These are phyloP conservation scores for Antedon mediterranea DNA, from an alignment of 53 echinoderm and acorn worm genomes.

Conservation along the genomic window DNA sequence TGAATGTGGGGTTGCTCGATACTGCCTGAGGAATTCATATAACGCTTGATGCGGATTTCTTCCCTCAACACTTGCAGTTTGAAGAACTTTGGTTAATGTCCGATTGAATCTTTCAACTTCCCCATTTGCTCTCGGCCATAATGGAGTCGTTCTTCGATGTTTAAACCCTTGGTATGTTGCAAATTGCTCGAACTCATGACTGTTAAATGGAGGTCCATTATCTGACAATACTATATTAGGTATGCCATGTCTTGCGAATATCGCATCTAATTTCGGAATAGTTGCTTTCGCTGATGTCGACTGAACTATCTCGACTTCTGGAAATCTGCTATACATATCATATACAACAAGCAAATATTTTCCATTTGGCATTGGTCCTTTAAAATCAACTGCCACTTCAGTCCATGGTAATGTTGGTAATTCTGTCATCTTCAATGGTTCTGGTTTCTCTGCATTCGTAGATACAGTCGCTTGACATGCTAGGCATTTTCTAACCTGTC, in stretches of 20 bases:
- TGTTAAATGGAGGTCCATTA: neutral
- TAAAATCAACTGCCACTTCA: conserved; percentile 4
- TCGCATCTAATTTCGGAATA: neutral
- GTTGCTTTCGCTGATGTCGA: neutral
- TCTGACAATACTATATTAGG: neutral
- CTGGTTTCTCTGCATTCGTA: no score
- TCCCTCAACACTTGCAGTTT: conserved; percentile 9
- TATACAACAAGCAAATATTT: conserved; percentile 1
- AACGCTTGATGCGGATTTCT: conserved; percentile 19
- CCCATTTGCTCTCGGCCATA: neutral
- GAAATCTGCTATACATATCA: conserved; percentile 20
- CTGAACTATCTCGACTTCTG: conserved; percentile 11
- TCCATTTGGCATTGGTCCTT: conserved; percentile 12
- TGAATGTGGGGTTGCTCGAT: conserved; percentile 33
- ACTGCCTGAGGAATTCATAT: conserved; percentile 17
- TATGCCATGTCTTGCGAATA: neutral
- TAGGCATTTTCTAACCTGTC: no score
- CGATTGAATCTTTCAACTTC: conserved; percentile 9
- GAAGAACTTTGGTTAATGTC: conserved; percentile 14
- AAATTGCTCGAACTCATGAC: neutral
- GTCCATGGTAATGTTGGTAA: no score
- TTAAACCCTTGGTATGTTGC: neutral
- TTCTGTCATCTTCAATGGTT: no score
- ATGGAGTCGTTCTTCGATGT: neutral
- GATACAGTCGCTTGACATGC: no score